These are phyloP conservation scores for Drosophila jambulina DNA, from an alignment of 1,140 invertebrate species.

Conservation along the genomic window DNA sequence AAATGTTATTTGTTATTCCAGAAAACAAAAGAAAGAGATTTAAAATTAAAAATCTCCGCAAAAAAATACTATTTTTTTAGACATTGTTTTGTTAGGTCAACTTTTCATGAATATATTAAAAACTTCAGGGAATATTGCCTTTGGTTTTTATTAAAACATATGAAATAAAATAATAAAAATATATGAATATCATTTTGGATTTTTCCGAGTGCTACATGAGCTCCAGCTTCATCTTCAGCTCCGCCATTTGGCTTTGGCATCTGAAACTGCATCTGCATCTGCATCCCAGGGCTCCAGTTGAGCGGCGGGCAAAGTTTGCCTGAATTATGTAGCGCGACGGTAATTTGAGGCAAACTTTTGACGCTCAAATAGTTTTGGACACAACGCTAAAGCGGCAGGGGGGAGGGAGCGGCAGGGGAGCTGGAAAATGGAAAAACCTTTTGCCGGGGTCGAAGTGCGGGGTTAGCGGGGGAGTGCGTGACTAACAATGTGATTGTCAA, in stretches of 20 bases:
- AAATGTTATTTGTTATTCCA: no score
- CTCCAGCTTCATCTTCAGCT: constrained; percentile 9
- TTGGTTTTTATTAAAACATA: neutral
- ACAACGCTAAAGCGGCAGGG: constrained; percentile 27
- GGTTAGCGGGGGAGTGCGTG: constrained; percentile 6
- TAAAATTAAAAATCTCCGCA: neutral
- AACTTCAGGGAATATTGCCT: neutral
- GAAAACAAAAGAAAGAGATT: no score
- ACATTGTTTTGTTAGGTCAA: no score
- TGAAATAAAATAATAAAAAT: neutral
- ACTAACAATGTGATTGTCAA: constrained; percentile 55
- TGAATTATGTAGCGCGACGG: constrained; percentile 79
- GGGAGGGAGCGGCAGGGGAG: neutral
- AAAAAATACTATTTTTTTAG: neutral
- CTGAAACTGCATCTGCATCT: constrained; percentile 25
- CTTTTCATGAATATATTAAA: neutral
- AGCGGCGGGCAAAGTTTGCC: constrained; percentile 55
- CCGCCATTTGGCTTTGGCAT: constrained; percentile 13
- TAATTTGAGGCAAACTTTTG: constrained; percentile 79
- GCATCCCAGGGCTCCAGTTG: constrained; percentile 24
- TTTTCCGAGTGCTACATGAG: constrained; percentile 17
- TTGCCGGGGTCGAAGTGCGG: neutral
- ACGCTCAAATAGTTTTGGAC: constrained; percentile 72
- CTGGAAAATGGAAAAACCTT: constrained; percentile 38
- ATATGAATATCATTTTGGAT: neutral